Conservation (phyloP, 2,113 vertebrate genomes). For the Alethe castanea region DNA sequence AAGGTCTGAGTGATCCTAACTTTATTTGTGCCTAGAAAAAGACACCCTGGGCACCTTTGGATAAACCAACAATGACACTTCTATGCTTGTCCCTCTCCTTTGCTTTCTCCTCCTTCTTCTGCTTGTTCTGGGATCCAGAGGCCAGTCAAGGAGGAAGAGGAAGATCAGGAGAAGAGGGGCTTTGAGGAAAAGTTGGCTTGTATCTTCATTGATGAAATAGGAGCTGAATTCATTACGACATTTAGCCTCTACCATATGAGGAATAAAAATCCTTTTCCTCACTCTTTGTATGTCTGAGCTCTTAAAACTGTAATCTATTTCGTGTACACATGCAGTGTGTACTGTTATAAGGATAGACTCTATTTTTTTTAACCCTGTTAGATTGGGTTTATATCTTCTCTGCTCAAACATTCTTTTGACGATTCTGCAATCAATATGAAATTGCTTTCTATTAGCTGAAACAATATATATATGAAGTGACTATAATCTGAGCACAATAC, state of each 20-base stretch:
- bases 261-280: not conserved
- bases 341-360: not conserved
- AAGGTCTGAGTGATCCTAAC: not conserved
- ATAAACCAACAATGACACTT: not conserved
- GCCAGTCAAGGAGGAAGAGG: not conserved
- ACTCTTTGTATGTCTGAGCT: not conserved
- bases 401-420: not conserved
- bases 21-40: not conserved
- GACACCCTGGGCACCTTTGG: not conserved
- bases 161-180: not conserved
- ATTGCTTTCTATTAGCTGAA: not conserved
- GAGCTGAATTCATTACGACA: not conserved
- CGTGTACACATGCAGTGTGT: not conserved
- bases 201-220: not conserved
- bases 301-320: not conserved
- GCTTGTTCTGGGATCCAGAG: not conserved
- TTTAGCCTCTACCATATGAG: not conserved
- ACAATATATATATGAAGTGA: not conserved
- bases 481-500: not conserved
- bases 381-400: not conserved
- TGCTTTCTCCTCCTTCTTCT: not conserved
- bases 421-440: not conserved
- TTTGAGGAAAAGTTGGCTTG: not conserved
- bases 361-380: not conserved
- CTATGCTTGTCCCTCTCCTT: rapidly evolving